phyloP scores from a whole-genome alignment of 2,888 invertebrate genomes.

The Mesochorus sp. region DNA sequence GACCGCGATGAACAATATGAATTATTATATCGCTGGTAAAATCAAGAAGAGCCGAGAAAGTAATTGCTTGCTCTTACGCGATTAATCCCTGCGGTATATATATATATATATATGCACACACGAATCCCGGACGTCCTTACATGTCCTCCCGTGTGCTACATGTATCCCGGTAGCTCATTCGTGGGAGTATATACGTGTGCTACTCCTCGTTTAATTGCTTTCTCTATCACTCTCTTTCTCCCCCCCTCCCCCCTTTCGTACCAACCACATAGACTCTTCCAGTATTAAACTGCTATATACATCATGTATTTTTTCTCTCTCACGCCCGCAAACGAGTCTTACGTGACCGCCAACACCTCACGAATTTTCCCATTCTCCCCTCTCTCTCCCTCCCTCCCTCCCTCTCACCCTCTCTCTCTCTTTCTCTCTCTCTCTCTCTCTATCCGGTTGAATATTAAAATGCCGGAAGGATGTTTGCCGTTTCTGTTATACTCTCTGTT shows the following conservation, averaged over 20 bases:
- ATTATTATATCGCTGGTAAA: not conserved
- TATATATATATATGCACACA: not conserved
- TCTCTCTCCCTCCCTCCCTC: slow-evolving; percentile 36
- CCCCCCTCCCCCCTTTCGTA: not conserved
- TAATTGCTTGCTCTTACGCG: slow-evolving; percentile 55
- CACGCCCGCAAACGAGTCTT: slow-evolving; percentile 27
- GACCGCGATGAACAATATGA: not conserved
- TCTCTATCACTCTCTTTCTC: slow-evolving; percentile 29
- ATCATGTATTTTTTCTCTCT: not conserved
- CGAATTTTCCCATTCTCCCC: slow-evolving; percentile 48
- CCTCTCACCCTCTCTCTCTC: no score
- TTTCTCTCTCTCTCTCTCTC: no score
- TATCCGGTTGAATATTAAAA: slow-evolving; percentile 64
- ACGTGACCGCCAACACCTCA: slow-evolving; percentile 46
- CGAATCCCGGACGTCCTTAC: slow-evolving; percentile 51
- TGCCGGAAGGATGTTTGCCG: slow-evolving; percentile 64
- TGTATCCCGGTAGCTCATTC: slow-evolving; percentile 36
- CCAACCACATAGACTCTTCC: not conserved
- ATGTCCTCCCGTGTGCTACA: not conserved
- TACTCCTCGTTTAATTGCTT: slow-evolving; percentile 59
- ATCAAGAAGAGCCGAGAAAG: slow-evolving; percentile 36
- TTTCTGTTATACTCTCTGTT: slow-evolving; percentile 27
- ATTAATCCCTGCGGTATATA: no score
- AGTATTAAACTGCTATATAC: not conserved
- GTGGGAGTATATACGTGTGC: slow-evolving; percentile 56